Percentiles rank a stretch among this genome's conserved stretches.
Evolutionary conservation across 2,888 invertebrate genomes (phyloP).

Genomic region (Cantharis lateralis): DNA sequence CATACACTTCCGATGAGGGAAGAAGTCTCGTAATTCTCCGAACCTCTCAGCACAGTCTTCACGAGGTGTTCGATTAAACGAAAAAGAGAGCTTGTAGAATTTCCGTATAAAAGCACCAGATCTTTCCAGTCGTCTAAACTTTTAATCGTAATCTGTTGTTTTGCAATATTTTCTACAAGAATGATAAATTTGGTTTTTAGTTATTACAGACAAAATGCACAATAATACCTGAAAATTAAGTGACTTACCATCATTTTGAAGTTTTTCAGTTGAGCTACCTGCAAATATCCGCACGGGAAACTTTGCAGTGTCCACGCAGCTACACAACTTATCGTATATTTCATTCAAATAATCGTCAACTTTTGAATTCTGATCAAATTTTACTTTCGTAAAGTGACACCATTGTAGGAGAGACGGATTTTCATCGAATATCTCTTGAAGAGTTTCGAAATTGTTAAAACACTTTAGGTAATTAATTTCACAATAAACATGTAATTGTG

Average conservation of each 20-base stretch:
- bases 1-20: not conserved
- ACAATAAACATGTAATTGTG: not conserved
- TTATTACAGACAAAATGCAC: too few species aligned
- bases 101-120: not conserved
- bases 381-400: not conserved
- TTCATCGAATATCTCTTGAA: not conserved
- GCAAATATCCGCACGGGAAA: not conserved
- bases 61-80: not conserved
- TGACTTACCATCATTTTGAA: not conserved
- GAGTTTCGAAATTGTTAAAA: not conserved
- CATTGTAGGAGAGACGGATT: not conserved
- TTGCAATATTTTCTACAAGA: not conserved
- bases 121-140: not conserved
- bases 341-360: not conserved
- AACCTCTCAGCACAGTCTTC: not conserved
- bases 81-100: not conserved
- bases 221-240: not conserved
- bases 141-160: not conserved
- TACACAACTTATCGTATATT: not conserved
- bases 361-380: not conserved
- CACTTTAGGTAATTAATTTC: not conserved
- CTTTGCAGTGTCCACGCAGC: not conserved
- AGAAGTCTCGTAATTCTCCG: not conserved
- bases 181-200: not conserved
- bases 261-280: not conserved